These are phyloP conservation scores for Siniperca obscura DNA, from an alignment of 2,797 vertebrate genomes.

Conservation along the genomic window DNA sequence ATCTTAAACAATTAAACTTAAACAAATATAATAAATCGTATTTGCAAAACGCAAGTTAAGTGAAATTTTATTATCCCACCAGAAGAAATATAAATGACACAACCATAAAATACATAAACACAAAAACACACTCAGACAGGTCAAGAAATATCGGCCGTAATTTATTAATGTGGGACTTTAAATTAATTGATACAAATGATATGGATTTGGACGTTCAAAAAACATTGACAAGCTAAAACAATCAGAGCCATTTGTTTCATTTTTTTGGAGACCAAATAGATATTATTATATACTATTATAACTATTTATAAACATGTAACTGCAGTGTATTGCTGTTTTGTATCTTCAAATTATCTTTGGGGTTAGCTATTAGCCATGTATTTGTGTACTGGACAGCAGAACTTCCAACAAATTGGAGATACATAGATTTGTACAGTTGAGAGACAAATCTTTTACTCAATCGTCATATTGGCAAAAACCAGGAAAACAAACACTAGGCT, in stretches of 20 bases:
- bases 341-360: neutral
- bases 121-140: neutral
- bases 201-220: neutral
- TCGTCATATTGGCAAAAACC: constrained; percentile 18
- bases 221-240: neutral
- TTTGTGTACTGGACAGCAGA: neutral
- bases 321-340: neutral
- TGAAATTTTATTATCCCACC: neutral
- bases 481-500: constrained; percentile 38
- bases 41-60: neutral
- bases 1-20: neutral
- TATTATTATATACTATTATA: neutral
- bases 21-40: neutral
- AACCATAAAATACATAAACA: neutral
- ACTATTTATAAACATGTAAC: neutral
- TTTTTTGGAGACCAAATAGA: neutral
- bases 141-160: neutral
- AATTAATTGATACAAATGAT: neutral
- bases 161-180: neutral
- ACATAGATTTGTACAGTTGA: neutral
- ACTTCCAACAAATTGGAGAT: neutral
- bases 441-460: neutral
- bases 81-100: neutral
- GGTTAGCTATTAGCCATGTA: neutral
- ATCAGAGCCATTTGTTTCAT: neutral